A percentile compares a stretch with the other conserved stretches of the same genome.
Evolutionary conservation across 2,888 invertebrate genomes (phyloP).

Genomic region (Agrenia bidenticulata): DNA sequence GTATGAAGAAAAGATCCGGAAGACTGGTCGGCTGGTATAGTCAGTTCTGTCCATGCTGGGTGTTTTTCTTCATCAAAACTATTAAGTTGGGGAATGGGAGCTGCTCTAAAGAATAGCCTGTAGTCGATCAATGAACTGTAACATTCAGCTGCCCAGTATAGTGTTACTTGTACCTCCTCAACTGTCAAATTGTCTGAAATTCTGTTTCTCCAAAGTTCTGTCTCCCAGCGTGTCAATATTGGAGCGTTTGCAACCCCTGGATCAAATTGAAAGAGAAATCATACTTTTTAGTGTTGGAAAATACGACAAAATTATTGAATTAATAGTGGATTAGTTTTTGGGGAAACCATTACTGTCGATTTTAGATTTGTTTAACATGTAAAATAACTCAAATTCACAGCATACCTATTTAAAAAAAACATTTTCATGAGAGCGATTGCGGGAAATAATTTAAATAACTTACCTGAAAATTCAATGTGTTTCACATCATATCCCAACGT

Average conservation of each 20-base stretch:
- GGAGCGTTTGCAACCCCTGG: conserved; percentile 71
- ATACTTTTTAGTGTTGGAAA: background rate
- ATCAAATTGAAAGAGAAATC: no score
- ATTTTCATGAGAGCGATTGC: no score
- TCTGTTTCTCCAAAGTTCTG: conserved; percentile 22
- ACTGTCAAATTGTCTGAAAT: conserved; percentile 20
- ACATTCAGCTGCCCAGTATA: conserved; percentile 83
- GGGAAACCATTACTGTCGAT: no score
- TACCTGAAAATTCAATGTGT: conserved; percentile 73
- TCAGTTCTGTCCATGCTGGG: conserved; percentile 66
- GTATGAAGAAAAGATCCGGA: conserved; percentile 63
- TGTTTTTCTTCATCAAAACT: conserved; percentile 27
- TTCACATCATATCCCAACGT: conserved; percentile 70
- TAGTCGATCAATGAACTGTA: conserved; percentile 76
- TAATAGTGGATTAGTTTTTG: no score
- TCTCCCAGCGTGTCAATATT: conserved; percentile 61
- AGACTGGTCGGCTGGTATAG: conserved; percentile 66
- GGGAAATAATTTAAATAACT: background rate
- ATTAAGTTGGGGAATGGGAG: conserved; percentile 34
- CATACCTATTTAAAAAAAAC: no score
- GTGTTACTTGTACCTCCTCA: conserved; percentile 60
- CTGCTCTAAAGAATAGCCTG: conserved; percentile 58
- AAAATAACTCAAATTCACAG: no score
- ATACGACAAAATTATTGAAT: background rate
- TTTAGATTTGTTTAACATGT: no score